Evolutionary conservation across 1,140 invertebrate species (phyloP).

Genomic region (Drosophila nannoptera): DNA sequence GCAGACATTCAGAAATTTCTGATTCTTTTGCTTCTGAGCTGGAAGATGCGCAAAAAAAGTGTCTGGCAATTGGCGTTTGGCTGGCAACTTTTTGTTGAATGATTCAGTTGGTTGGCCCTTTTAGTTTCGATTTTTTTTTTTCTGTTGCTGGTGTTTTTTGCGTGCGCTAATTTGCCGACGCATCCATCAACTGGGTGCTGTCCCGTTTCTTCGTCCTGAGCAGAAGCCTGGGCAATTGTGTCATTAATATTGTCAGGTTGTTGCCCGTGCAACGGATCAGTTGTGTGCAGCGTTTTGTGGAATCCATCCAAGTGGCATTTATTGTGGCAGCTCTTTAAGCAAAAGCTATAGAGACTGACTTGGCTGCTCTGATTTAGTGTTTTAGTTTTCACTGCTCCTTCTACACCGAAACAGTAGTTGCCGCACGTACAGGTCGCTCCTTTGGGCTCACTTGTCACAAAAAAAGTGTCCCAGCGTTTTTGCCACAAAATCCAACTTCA

Average conservation of each 20-base stretch:
- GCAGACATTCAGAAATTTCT: slow-evolving; percentile 75
- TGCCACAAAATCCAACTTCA: slow-evolving; percentile 17
- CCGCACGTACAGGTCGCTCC: slow-evolving; percentile 26
- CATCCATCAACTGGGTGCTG: slow-evolving; percentile 62
- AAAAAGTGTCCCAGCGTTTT: slow-evolving; percentile 38
- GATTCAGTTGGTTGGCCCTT: slow-evolving; percentile 37
- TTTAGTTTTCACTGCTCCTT: slow-evolving; percentile 1
- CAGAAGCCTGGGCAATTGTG: slow-evolving; percentile 24
- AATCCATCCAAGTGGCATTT: slow-evolving; percentile 35
- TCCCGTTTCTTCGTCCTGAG: neutral
- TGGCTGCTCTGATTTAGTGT: slow-evolving; percentile 11
- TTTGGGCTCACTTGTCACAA: slow-evolving; percentile 1
- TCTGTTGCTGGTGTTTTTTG: slow-evolving; percentile 29
- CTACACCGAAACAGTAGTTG: slow-evolving; percentile 19
- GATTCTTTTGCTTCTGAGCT: slow-evolving; percentile 43
- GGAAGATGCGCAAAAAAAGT: slow-evolving; percentile 57
- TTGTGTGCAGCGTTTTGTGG: slow-evolving; percentile 16
- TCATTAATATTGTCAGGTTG: slow-evolving; percentile 50
- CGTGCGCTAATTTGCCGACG: slow-evolving; percentile 69
- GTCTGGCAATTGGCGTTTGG: slow-evolving; percentile 63
- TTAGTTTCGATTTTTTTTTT: slow-evolving; percentile 15
- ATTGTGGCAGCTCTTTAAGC: slow-evolving; percentile 32
- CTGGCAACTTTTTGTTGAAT: slow-evolving; percentile 53
- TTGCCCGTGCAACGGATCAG: slow-evolving; percentile 28
- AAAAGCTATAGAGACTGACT: slow-evolving; percentile 19